Percentiles rank a stretch among this genome's conserved stretches.
These are phyloP conservation scores for Chironomus riparius DNA, from an alignment of 2,888 invertebrate species.

Conservation along the genomic window DNA sequence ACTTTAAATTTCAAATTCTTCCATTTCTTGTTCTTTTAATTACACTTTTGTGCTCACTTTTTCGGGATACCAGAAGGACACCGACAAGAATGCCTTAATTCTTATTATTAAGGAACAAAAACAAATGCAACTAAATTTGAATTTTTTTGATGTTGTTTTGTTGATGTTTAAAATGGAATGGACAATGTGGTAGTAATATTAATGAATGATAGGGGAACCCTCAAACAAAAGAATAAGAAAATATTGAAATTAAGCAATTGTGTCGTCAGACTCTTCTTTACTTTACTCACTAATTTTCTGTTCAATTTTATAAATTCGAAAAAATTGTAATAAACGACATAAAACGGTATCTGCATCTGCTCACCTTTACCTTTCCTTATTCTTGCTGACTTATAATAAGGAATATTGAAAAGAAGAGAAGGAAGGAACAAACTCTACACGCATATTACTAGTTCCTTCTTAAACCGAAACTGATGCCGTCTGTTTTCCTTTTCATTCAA, in stretches of 20 bases:
- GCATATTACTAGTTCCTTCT: not conserved
- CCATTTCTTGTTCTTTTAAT: constrained; percentile 14
- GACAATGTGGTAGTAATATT: not conserved
- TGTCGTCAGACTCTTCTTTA: constrained; percentile 1
- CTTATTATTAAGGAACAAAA: not conserved
- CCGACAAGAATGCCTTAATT: not conserved
- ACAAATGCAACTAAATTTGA: not conserved
- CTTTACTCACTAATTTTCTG: not conserved
- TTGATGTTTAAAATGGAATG: not conserved
- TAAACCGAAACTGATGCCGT: not conserved
- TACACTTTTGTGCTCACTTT: constrained; percentile 6
- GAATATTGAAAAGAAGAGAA: not conserved
- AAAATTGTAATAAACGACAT: constrained; percentile 22
- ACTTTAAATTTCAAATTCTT: not conserved
- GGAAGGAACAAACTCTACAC: not conserved
- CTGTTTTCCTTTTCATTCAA: not conserved
- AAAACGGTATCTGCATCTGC: constrained; percentile 27
- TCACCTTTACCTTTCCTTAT: constrained; percentile 15
- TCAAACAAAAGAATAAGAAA: not conserved
- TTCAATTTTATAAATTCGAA: not conserved
- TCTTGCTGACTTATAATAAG: not conserved
- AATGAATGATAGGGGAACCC: not conserved
- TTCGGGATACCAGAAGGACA: constrained; percentile 8
- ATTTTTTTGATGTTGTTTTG: not conserved
- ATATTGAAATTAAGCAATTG: constrained; percentile 7